phyloP scores from a whole-genome alignment of 30 jellyfish, hydroid and myxozoan species.

The Cassiopea andromeda region DNA sequence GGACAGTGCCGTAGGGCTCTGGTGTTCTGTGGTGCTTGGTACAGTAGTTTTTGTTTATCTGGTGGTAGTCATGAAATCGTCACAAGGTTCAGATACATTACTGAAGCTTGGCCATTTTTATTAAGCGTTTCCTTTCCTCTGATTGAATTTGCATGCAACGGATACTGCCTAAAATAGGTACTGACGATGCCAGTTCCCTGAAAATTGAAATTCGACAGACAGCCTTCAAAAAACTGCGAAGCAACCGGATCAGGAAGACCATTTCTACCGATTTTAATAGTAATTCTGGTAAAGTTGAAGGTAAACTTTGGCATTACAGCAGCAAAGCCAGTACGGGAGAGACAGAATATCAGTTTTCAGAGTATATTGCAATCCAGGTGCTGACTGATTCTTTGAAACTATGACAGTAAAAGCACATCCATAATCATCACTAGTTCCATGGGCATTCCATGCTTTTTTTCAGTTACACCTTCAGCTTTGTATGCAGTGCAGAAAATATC shows the following conservation, averaged over 20 bases:
- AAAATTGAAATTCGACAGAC: conserved; percentile 23
- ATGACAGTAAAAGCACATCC: conserved; percentile 21
- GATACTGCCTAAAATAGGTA: conserved; percentile 29
- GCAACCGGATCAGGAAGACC: conserved; percentile 9
- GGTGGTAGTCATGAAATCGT: conserved; percentile 16
- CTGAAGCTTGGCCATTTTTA: conserved; percentile 26
- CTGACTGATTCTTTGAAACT: background rate
- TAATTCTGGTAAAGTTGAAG: conserved; percentile 8
- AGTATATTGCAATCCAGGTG: background rate
- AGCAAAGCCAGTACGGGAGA: background rate
- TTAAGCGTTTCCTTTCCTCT: conserved; percentile 14
- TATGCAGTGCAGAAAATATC: conserved; percentile 2
- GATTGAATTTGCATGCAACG: conserved; percentile 19
- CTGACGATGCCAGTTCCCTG: conserved; percentile 13
- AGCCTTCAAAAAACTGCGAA: conserved; percentile 8
- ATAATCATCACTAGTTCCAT: conserved; percentile 2
- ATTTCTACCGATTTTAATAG: conserved; percentile 22
- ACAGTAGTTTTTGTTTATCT: background rate
- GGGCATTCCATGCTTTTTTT: conserved; percentile 1
- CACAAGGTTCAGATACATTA: conserved; percentile 6
- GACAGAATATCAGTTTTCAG: background rate
- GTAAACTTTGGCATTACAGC: background rate
- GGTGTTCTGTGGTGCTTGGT: conserved; percentile 9
- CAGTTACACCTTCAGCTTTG: background rate
- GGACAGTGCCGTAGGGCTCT: background rate